Conservation (phyloP, 1,140 invertebrate species). For the Cepaea nemoralis region DNA sequence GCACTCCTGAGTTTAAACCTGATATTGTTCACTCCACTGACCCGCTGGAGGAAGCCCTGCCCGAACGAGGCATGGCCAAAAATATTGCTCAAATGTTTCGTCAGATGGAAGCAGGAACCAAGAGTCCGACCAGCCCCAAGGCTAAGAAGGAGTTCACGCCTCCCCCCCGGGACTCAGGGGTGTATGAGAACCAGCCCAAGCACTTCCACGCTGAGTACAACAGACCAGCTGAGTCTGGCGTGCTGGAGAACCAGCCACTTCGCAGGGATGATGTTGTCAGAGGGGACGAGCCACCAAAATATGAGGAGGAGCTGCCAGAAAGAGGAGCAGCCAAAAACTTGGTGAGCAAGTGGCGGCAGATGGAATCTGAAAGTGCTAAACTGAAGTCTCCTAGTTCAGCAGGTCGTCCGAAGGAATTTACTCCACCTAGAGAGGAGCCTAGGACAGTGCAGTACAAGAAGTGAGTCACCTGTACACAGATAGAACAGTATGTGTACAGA, state of each 20-base stretch:
- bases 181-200: constrained; percentile 61
- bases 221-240: constrained; percentile 59
- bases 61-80: constrained; percentile 60
- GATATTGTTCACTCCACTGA: constrained; percentile 57
- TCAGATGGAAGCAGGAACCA: constrained; percentile 51
- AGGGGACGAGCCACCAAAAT: constrained; percentile 41
- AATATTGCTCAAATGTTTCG: constrained; percentile 61
- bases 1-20: constrained; percentile 51
- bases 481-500: no score
- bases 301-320: constrained; percentile 63
- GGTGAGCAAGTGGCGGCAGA: constrained; percentile 62
- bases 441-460: constrained; percentile 37
- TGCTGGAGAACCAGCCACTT: constrained; percentile 62
- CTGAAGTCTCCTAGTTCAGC: constrained; percentile 44
- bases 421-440: constrained; percentile 60
- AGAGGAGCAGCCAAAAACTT: constrained; percentile 64
- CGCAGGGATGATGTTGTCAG: constrained; percentile 52
- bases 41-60: constrained; percentile 54
- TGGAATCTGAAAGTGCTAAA: constrained; percentile 55
- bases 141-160: constrained; percentile 58
- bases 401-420: constrained; percentile 62
- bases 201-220: constrained; percentile 53
- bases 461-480: not conserved
- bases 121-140: constrained; percentile 44
- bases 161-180: constrained; percentile 51